Conservation (phyloP, 2,113 vertebrate genomes). For the Oryzias melastigma region DNA sequence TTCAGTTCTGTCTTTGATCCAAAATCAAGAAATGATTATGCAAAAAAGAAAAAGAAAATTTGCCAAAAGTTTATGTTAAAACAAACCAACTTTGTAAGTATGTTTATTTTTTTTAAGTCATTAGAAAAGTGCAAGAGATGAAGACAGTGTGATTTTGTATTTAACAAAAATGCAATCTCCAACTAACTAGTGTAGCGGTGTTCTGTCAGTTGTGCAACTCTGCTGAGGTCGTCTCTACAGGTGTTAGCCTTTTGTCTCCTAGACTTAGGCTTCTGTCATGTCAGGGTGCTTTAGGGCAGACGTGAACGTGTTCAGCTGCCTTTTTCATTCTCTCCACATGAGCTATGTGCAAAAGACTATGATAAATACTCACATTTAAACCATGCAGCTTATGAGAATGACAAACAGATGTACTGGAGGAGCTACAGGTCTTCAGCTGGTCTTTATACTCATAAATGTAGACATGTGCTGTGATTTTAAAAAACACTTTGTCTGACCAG, state of each 20-base stretch:
- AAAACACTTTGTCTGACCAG: not conserved
- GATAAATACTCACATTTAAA: not conserved
- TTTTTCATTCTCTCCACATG: not conserved
- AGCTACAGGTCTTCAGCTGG: not conserved
- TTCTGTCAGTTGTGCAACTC: too few species aligned
- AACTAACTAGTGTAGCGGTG: not conserved
- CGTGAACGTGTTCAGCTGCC: slow-evolving; percentile 5
- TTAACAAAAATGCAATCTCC: not conserved
- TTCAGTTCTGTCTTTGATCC: slow-evolving; percentile 6
- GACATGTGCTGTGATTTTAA: not conserved
- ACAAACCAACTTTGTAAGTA: not conserved
- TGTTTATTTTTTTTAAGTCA: slow-evolving; percentile 1
- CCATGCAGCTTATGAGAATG: not conserved
- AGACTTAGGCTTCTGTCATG: not conserved
- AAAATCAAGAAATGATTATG: not conserved
- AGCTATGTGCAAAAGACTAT: not conserved
- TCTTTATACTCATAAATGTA: not conserved
- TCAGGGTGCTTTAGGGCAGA: not conserved
- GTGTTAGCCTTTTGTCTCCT: not conserved
- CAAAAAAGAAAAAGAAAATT: not conserved
- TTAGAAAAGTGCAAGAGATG: not conserved
- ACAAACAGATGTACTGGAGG: not conserved
- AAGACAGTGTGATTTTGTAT: not conserved
- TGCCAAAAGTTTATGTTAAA: not conserved
- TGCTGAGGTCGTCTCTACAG: too few species aligned